Base-by-base conservation (phyloP, 2,113 vertebrate species). In the Syrmaticus mikado region DNA sequence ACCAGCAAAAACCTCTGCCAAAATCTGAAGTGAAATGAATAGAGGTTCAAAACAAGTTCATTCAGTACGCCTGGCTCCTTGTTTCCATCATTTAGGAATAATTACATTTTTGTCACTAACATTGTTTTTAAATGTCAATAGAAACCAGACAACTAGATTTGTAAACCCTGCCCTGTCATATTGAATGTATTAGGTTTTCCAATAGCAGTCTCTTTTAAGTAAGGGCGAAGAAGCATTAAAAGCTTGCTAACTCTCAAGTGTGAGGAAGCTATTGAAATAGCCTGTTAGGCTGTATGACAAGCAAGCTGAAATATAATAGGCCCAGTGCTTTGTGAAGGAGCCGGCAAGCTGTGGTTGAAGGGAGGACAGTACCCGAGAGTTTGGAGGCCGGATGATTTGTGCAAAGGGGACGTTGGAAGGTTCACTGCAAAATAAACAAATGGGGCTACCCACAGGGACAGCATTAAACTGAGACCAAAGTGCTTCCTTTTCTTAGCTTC, bases 111-210 rank as follows among this genome's bases (percentile, higher is more conserved):
- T 97, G 95, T 95, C 94, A 80, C 94, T 85, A 83, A 85, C 91
- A 94, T 96, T 96, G 93, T 96, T 95, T 96, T 92, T 82, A 96
- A 96, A 95, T 96, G 94, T 96, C 95, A 96, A 67, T 96, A 89
- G 91, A 92, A 96, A 96, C 94, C 95, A 96, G 91, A 91, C 81
- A 77, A 92, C 75, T 60, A 61, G 86, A 85, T 96, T 92, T 93
- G 91, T 91, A 74, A 91, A 82, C 52, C 55, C 50, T 12, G 72
- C 61, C 79, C 20, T 80, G 91, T 87, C 96, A 87, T 64, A 91
- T 55, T 94, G 92, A 93, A 95, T 87, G 36, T 40, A 87, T 94
- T 96, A 93, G 66, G 60, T 93, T 96, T 96, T 96, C 87, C 89
- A 91, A 36, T 89, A 92, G 64, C 67, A 67, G 50, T 11, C 82